Percentiles rank a stretch among this genome's conserved stretches.
Conservation (phyloP, 2,797 vertebrate species). For the Choloepus didactylus region DNA sequence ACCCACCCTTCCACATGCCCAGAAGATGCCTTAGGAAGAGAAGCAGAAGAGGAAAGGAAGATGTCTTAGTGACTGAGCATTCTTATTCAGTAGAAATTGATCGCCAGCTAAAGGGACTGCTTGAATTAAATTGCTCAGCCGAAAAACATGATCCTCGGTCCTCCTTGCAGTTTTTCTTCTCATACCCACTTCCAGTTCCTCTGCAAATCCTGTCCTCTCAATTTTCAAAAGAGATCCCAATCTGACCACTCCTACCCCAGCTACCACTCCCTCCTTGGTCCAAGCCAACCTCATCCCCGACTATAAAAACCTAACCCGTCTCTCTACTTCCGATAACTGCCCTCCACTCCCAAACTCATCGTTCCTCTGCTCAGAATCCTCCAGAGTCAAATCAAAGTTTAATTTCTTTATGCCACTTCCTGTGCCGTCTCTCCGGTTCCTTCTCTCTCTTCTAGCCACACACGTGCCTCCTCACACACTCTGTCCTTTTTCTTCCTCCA, state of each 20-base stretch:
- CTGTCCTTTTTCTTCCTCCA: background rate
- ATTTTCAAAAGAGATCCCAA: background rate
- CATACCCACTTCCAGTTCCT: too few species aligned
- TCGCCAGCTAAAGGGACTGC: too few species aligned
- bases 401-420: background rate
- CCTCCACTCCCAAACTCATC: background rate
- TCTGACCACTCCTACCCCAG: background rate
- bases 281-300: background rate
- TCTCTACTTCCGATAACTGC: background rate
- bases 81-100: too few species aligned
- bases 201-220: too few species aligned
- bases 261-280: background rate
- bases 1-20: too few species aligned
- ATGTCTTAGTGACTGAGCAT: too few species aligned
- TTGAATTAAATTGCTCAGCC: too few species aligned
- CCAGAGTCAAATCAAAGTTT: background rate
- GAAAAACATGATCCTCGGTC: too few species aligned
- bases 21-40: too few species aligned
- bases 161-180: too few species aligned
- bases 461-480: background rate
- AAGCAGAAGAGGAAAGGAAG: too few species aligned
- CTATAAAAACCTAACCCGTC: background rate
- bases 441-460: background rate
- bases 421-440: background rate
- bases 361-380: background rate